Evolutionary conservation across 2,113 vertebrate genomes (phyloP), one percentile per base, ranked within the genome.

Genomic region (Cynoglossus semilaevis): DNA sequence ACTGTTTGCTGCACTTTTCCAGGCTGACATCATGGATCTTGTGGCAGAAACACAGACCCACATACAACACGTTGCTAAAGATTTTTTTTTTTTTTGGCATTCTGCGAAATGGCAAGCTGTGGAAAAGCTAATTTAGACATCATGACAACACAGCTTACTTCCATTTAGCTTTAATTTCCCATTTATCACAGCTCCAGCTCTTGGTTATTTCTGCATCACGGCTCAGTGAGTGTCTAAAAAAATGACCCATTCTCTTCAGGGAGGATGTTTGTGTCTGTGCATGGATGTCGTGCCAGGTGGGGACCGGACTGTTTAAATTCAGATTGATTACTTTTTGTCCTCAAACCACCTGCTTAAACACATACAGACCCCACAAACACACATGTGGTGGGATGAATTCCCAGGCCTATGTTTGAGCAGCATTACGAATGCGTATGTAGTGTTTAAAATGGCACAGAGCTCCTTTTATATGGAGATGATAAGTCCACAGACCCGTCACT

Each of bases 391-490:
- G 38, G 66, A 74, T 69, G 66, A 81, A 83, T 85, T 83, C 82
- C 67, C 80, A 76, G 67, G 55, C 43, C 63, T 47, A 19, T 79
- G 76, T 85, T 80, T 84, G 82, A 79, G 70, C 72, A 67, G 62
- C 70, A 86, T 87, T 87, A 81, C 35, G 50, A 79, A 89, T 88
- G 85, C 84, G 85, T 80, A 72, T 15, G 13, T 70, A 59, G 80
- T 83, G 84, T 80, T 85, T 76, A 74, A 58, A 77, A 67, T 51
- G 63, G 77, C 77, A 65, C 83, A 55, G 68, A 69, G 78, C 63
- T 80, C 76, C 67, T 85, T 89, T 89, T 81, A 87, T 88, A 89
- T 88, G 86, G 84, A 87, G 80, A 89, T 89, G 55, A 74, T 9
- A 49, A 58, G 45, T 51, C 49, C 35, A 41, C 67, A 72, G 66